Conservation (phyloP, 2,113 vertebrate species). For the Albula glossodonta region DNA sequence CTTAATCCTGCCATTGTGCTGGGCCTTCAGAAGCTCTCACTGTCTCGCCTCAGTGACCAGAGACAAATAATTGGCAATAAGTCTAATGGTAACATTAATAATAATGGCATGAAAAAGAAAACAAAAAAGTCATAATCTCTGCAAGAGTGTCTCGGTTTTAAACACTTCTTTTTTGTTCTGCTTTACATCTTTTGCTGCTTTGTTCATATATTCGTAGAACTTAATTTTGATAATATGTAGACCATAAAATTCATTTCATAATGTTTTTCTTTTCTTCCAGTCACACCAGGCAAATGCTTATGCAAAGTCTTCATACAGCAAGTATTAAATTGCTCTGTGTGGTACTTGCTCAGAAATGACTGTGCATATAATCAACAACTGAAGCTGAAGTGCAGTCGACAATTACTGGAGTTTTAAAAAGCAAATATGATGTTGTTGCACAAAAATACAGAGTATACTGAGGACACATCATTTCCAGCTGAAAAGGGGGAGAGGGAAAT, state of each 20-base stretch:
- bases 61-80: conserved; percentile 20
- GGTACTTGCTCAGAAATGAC: background rate
- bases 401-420: background rate
- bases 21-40: conserved; percentile 27
- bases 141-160: background rate
- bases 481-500: conserved; percentile 56
- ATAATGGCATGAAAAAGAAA: conserved; percentile 8
- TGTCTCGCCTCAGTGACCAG: conserved; percentile 22
- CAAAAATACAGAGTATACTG: background rate
- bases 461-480: too few relatives aligned
- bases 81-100: conserved; percentile 27
- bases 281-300: background rate
- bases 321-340: conserved; percentile 19
- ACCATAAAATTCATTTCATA: conserved; percentile 13
- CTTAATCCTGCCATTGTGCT: conserved; percentile 43
- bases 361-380: background rate
- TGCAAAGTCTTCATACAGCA: too few relatives aligned
- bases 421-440: background rate
- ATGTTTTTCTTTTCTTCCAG: conserved; percentile 9
- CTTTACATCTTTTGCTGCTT: background rate
- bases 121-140: conserved; percentile 11
- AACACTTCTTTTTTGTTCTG: background rate
- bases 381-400: background rate
- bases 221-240: conserved; percentile 10
- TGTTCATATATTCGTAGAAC: background rate